phyloP scores from a whole-genome alignment of 2,888 invertebrate species.

The Tigriopus californicus region DNA sequence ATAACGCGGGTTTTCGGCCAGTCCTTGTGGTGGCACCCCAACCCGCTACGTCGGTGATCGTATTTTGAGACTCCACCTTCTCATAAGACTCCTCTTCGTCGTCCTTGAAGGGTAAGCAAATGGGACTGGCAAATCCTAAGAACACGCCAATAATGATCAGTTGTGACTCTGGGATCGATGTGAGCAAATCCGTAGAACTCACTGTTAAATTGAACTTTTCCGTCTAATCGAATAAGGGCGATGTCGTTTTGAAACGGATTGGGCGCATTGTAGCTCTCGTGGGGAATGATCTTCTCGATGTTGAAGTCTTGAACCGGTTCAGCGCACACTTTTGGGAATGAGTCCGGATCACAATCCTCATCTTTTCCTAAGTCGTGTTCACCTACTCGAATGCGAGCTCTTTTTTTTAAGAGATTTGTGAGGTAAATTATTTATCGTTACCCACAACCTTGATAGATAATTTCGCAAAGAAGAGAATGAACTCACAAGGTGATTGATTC shows the following conservation, averaged over 20 bases:
- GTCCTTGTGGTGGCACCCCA: constrained; percentile 3
- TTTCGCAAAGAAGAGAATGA: background rate
- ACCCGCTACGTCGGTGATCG: background rate
- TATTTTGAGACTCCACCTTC: background rate
- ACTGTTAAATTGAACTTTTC: background rate
- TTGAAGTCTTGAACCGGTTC: constrained; percentile 2
- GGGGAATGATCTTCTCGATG: constrained; percentile 3
- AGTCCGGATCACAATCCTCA: background rate
- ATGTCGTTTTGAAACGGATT: background rate
- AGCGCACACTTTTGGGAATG: background rate
- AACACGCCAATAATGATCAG: constrained; percentile 12
- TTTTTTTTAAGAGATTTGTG: background rate
- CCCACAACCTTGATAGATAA: background rate
- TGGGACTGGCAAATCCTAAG: constrained; percentile 58
- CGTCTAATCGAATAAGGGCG: background rate
- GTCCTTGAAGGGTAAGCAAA: constrained; percentile 16
- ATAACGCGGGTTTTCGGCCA: constrained; percentile 6
- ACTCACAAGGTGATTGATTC: background rate
- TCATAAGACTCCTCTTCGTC: constrained; percentile 1
- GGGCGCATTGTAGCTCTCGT: background rate
- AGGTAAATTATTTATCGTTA: background rate
- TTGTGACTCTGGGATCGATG: too few relatives aligned
- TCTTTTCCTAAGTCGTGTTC: background rate
- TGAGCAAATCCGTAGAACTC: background rate
- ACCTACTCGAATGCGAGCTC: background rate